A percentile compares a stretch with the other conserved stretches of the same genome.
Evolutionary conservation across 2,888 invertebrate genomes (phyloP).

Genomic region (Hybos culiciformis): DNA sequence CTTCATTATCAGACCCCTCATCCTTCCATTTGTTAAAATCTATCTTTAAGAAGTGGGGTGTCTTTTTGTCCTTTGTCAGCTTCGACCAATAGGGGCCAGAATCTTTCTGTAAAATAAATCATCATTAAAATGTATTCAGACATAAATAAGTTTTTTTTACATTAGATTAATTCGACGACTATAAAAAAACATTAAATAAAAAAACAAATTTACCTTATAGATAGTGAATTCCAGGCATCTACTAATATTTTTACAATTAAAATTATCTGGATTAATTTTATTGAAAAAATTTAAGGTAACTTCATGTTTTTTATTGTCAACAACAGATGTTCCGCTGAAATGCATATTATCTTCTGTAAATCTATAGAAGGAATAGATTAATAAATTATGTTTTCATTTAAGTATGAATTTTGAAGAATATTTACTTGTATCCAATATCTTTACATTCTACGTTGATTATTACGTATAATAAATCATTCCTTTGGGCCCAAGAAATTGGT

Average conservation of each 20-base stretch:
- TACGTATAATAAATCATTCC: slow-evolving; percentile 65
- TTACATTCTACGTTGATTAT: slow-evolving; percentile 86
- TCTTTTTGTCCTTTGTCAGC: slow-evolving; percentile 73
- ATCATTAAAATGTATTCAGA: background rate
- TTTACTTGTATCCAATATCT: slow-evolving; percentile 64
- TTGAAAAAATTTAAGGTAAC: slow-evolving; percentile 73
- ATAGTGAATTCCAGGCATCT: slow-evolving; percentile 63
- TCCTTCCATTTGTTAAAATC: slow-evolving; percentile 98
- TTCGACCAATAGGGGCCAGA: slow-evolving; percentile 77
- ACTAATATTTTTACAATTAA: slow-evolving; percentile 54
- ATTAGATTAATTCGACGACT: no score
- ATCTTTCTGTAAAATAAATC: slow-evolving; percentile 35
- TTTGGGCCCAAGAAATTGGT: slow-evolving; percentile 88
- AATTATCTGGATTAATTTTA: slow-evolving; percentile 69
- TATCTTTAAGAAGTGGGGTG: slow-evolving; percentile 90
- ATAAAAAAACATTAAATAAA: background rate
- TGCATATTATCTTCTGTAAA: slow-evolving; percentile 58
- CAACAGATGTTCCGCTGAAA: slow-evolving; percentile 75
- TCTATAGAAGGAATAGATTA: slow-evolving; percentile 27
- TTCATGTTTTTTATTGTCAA: slow-evolving; percentile 75
- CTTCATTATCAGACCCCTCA: slow-evolving; percentile 86
- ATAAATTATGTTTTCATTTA: background rate
- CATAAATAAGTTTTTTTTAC: no score
- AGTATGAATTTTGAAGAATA: slow-evolving; percentile 16
- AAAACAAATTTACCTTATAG: slow-evolving; percentile 37